Evolutionary conservation across 2,888 invertebrate species (phyloP).

Genomic region (Tuberolachnus salignus): DNA sequence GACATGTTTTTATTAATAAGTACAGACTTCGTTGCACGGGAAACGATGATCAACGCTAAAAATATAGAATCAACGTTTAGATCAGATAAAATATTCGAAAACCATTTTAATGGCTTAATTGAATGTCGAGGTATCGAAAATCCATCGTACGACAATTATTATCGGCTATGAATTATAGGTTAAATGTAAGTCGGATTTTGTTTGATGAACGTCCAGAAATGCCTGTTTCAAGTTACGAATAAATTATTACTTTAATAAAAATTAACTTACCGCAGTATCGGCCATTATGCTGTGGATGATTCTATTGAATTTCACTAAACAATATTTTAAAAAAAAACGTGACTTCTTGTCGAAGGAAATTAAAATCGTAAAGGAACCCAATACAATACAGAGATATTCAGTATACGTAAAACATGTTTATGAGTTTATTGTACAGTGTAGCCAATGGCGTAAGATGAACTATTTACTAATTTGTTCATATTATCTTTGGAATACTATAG

Average conservation of each 20-base stretch:
- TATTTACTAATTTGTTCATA: neutral
- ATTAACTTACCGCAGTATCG: constrained; percentile 32
- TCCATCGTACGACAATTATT: neutral
- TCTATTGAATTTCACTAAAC: neutral
- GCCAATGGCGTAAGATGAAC: neutral
- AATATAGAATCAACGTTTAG: too few species aligned
- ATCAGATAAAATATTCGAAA: too few species aligned
- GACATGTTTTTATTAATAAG: too few species aligned
- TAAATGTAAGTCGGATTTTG: neutral
- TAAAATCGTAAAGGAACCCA: neutral
- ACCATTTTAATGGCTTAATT: too few species aligned
- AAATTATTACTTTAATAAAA: neutral
- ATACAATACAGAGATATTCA: neutral
- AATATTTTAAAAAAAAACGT: neutral
- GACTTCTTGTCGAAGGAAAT: constrained; percentile 15
- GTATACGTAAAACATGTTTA: constrained; percentile 17
- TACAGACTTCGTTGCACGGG: too few species aligned
- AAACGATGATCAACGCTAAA: too few species aligned
- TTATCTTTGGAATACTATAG: constrained; percentile 4
- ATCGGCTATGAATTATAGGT: neutral
- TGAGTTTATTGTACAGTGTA: neutral
- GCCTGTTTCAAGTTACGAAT: neutral
- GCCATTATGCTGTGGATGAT: neutral
- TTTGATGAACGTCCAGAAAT: neutral
- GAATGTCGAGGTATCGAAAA: neutral